phyloP scores from a whole-genome alignment of 2,888 invertebrate genomes.

The Noctuana brunneofusca region DNA sequence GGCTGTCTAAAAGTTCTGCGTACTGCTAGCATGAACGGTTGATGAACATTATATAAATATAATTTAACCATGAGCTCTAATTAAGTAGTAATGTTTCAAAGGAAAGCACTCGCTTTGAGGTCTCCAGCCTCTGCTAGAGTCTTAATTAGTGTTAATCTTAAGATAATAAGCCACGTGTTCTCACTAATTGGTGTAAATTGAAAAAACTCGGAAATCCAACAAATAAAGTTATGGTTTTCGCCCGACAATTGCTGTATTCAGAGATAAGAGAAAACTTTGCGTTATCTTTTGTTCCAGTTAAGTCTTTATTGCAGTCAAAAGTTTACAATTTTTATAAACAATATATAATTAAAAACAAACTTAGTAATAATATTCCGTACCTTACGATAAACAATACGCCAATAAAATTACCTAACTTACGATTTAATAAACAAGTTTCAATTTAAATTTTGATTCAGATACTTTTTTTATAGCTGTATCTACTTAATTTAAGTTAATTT shows the following conservation, averaged over 20 bases:
- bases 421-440: too few relatives aligned
- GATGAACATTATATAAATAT: conserved; percentile 31
- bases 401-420: too few relatives aligned
- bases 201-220: conserved; percentile 50
- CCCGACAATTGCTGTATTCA: background rate
- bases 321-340: background rate
- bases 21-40: conserved; percentile 13
- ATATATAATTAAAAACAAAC: background rate
- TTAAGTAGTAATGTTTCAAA: conserved; percentile 70
- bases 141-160: conserved; percentile 79
- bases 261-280: background rate
- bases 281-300: background rate
- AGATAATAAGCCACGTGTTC: conserved; percentile 74
- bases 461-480: too few relatives aligned
- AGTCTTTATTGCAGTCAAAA: too few relatives aligned
- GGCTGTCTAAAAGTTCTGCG: conserved; percentile 19
- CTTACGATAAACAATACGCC: too few relatives aligned
- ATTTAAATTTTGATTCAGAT: too few relatives aligned
- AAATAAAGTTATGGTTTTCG: conserved; percentile 40
- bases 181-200: conserved; percentile 69
- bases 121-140: conserved; percentile 53
- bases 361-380: too few relatives aligned
- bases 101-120: conserved; percentile 68
- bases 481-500: too few relatives aligned
- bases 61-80: conserved; percentile 51